Evolutionary conservation across 2,797 vertebrate species (phyloP), one percentile per base, ranked within the genome.

Genomic region (Petrocephalus sullivani): DNA sequence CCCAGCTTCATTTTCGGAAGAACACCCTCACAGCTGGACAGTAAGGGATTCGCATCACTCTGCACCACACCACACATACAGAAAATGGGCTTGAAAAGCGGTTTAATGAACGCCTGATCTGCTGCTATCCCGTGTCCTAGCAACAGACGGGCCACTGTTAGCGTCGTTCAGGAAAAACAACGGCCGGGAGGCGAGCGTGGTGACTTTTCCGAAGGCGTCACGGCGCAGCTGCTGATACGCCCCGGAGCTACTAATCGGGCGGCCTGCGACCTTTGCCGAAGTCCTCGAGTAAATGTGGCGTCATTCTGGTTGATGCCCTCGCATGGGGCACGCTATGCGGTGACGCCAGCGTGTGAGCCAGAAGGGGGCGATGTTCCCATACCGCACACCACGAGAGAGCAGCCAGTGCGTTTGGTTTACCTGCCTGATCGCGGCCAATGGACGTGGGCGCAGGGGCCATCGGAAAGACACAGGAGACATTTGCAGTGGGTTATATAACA

Each of bases 181-280:
- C 28, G 58, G 51, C 86, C 85, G 78, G 57, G 88, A 21, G 14
- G 86, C 83, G 88, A 82, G 82, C 16, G 58, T 67, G 67, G 88
- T 58, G 89, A 88, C 83, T 86, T 90, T 88, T 53, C 53, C 19
- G 87, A 89, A 89, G 89, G 87, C 89, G 89, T 89, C 46, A 86
- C 67, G 84, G 37, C n/a, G 23, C 46, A 54, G 16, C 78, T 58
- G 78, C 60, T 56, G 87, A 56, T 58, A 60, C 28, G 87, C 4
- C 53, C 19, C 19, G 9, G 67, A 46, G 54, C 46, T 75, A 28
- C 53, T 75, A 88, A 83, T 86, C 53, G 85, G 58, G 86, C 57
- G 4, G 71, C 82, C 41, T 7, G 49, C 57, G 64, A 87, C 54
- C 87, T 33, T 89, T 87, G 86, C 28, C 46, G 21, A 87, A 64